phyloP scores from a whole-genome alignment of 2,797 vertebrate species.

The Phoebastria nigripes region DNA sequence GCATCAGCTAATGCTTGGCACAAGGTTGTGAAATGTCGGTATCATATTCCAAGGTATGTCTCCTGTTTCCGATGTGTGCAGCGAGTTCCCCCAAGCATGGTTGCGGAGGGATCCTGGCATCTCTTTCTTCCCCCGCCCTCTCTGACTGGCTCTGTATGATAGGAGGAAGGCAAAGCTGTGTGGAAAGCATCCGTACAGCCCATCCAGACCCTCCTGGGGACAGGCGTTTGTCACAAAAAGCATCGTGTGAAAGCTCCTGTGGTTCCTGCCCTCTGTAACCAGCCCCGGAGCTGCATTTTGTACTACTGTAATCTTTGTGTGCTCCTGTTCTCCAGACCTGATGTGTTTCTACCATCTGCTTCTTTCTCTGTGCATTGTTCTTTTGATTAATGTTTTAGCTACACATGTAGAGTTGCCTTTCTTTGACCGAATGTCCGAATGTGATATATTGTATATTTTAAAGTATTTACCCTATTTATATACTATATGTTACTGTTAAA shows the following conservation, averaged over 20 bases:
- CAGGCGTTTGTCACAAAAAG: neutral
- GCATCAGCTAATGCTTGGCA: neutral
- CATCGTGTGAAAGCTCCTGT: accelerated
- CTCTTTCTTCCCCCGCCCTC: neutral
- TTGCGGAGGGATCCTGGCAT: neutral
- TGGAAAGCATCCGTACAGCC: neutral
- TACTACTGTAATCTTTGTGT: neutral
- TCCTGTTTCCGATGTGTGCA: neutral
- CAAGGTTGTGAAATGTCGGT: neutral
- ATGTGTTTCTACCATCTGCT: neutral
- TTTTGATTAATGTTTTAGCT: slow-evolving; percentile 36
- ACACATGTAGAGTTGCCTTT: slow-evolving; percentile 8
- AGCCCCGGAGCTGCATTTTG: neutral
- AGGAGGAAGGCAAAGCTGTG: neutral
- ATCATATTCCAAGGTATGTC: accelerated
- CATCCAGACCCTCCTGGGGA: neutral
- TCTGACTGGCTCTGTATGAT: accelerated
- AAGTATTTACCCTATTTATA: slow-evolving; percentile 71
- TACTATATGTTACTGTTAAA: slow-evolving; percentile 65
- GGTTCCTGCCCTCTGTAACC: neutral
- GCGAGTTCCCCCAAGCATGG: neutral
- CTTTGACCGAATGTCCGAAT: slow-evolving; percentile 56
- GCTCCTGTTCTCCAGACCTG: neutral
- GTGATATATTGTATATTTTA: slow-evolving; percentile 70
- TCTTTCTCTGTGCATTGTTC: slow-evolving; percentile 49